Base-by-base conservation (phyloP, 2,888 invertebrate genomes). In the Shargacucullia verbasci region DNA sequence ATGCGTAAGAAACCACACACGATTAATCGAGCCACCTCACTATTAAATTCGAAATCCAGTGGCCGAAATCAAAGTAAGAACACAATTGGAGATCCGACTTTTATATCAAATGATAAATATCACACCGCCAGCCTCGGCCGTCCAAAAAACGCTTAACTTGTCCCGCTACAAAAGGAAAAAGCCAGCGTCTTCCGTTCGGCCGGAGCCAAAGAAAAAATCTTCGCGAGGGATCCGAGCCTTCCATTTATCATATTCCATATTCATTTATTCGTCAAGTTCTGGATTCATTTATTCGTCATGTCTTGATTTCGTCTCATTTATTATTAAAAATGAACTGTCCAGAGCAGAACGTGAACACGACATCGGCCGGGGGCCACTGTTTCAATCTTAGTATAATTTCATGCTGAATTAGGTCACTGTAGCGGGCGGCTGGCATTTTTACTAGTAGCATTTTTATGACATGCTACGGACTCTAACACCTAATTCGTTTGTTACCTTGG, bases 241-340 rank as follows among this genome's bases (percentile, higher is more conserved):
- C 91, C 93, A 94, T 94, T 94, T 94, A 94, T 94, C 93, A 94
- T 94, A 94, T 94, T 94, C 94, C 93, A 94, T 94, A 94, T 94
- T 94, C 94, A 94, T 94, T 94, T 94, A 93, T 94, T 94, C 94
- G 94, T 94, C 94, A 92, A 94, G 94, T 94, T 92, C 94, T 93
- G 92, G 94, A 94, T 94, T 94, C 94, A 94, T 94, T 94, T 94
- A 94, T 94, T 94, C 94, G 94, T 94, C 94, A 92, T 91, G 92
- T 94, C 94, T 94, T 94, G 94, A 94, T 94, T 94, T 94, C 94
- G 89, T 93, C 93, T 94, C 94, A 94, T 94, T 94, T 94, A 94
- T 94, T 94, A 94, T 94, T 94, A 94, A 94, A 94, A 94, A 94
- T 94, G 94, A 94, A 92, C 94, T 94, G 94, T 94, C 94, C 88